Conservation (phyloP, 2,113 vertebrate genomes). For the Phalacrocorax pelagicus region DNA sequence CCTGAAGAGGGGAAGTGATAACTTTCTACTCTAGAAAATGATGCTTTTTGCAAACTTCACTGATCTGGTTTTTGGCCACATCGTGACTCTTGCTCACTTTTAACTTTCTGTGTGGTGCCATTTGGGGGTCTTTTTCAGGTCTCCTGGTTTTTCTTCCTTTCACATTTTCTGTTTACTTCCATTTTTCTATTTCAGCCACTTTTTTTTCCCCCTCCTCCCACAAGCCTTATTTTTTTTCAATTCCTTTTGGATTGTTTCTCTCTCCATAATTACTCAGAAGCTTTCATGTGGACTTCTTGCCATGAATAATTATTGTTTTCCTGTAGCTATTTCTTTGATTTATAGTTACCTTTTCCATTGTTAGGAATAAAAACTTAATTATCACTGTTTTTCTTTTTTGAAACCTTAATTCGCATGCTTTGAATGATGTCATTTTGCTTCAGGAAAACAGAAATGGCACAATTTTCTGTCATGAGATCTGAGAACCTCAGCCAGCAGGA, state of each 20-base stretch:
- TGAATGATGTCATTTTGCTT: background rate
- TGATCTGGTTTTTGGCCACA: background rate
- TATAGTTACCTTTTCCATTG: background rate
- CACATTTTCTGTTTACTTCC: background rate
- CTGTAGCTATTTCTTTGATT: background rate
- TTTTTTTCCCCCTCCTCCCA: background rate
- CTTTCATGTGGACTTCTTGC: background rate
- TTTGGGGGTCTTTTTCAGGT: background rate
- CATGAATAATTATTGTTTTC: background rate
- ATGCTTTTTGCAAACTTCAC: background rate
- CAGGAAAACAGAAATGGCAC: background rate
- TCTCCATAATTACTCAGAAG: background rate
- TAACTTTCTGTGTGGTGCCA: background rate
- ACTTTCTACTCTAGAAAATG: background rate
- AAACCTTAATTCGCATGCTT: background rate
- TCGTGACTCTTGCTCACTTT: background rate
- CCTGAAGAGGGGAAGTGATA: background rate
- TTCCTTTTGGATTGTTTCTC: background rate
- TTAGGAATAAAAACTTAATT: background rate
- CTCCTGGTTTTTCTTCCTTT: background rate
- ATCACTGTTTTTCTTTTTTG: background rate
- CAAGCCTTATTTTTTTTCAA: background rate
- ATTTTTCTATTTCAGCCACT: background rate
- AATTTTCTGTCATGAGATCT: background rate
- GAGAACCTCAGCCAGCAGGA: background rate